phyloP scores from a whole-genome alignment of 2,888 invertebrate genomes.

The Athripsodes cinereus region DNA sequence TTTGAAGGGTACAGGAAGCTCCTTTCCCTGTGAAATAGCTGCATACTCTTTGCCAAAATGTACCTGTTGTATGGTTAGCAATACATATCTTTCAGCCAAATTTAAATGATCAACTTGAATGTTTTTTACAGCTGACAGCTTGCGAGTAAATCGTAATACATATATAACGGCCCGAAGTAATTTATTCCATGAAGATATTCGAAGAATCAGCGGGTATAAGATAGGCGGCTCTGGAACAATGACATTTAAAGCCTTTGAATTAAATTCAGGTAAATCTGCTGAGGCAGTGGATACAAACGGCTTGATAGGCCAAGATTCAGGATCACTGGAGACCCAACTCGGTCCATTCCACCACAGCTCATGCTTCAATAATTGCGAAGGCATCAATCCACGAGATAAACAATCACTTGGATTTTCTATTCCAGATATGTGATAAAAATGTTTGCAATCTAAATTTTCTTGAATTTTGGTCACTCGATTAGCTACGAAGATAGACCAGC shows the following conservation, averaged over 20 bases:
- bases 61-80: background rate
- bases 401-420: conserved; percentile 2
- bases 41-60: background rate
- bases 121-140: background rate
- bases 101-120: too few species aligned
- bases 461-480: background rate
- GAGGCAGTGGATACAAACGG: background rate
- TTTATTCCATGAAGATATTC: background rate
- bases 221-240: background rate
- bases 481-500: conserved; percentile 1
- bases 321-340: background rate
- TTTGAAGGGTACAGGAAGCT: background rate
- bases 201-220: background rate
- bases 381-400: background rate
- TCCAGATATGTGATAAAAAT: background rate
- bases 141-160: conserved; percentile 1
- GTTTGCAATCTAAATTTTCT: conserved; percentile 1
- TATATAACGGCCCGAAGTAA: background rate
- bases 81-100: background rate
- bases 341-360: background rate
- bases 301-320: background rate
- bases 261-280: background rate
- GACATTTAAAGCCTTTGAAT: background rate
- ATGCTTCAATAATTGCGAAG: background rate
- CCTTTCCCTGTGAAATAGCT: background rate